Conservation (phyloP, 92 coral and sea anemone species). For the Desmophyllum pertusum region DNA sequence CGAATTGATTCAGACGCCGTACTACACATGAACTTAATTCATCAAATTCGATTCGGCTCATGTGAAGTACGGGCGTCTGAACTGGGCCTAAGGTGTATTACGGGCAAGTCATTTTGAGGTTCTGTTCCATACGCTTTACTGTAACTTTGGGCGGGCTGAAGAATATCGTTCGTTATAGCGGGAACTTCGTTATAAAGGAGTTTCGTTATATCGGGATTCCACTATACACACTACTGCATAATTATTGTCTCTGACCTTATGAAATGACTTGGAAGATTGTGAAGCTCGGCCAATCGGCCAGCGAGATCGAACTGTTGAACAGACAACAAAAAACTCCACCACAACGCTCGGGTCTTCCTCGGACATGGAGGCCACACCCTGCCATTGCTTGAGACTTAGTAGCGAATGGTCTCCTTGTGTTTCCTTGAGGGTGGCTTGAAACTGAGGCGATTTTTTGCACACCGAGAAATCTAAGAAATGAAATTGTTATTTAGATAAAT, state of each 20-base stretch:
- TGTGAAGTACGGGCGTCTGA: too few species aligned
- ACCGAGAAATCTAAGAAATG: slow-evolving; percentile 56
- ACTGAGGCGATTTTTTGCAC: slow-evolving; percentile 74
- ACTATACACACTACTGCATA: too few species aligned
- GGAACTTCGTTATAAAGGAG: too few species aligned
- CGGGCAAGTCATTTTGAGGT: too few species aligned
- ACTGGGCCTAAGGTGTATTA: too few species aligned
- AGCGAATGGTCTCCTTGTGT: slow-evolving; percentile 29
- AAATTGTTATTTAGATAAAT: not conserved
- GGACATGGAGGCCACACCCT: slow-evolving; percentile 82
- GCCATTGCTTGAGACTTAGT: slow-evolving; percentile 74
- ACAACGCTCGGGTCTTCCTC: slow-evolving; percentile 72
- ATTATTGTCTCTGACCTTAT: slow-evolving; percentile 83
- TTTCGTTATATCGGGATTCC: too few species aligned
- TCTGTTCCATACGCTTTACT: too few species aligned
- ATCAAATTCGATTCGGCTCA: too few species aligned
- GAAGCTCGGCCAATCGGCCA: slow-evolving; percentile 88
- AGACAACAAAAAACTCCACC: slow-evolving; percentile 79
- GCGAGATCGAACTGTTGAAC: slow-evolving; percentile 91
- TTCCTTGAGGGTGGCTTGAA: slow-evolving; percentile 30
- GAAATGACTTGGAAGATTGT: slow-evolving; percentile 65
- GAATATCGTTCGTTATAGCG: too few species aligned
- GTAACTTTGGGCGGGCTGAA: too few species aligned
- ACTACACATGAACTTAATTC: too few species aligned
- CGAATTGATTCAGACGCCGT: too few species aligned